Evolutionary conservation across 1,140 invertebrate species (phyloP).

Genomic region (Papilio polytes): DNA sequence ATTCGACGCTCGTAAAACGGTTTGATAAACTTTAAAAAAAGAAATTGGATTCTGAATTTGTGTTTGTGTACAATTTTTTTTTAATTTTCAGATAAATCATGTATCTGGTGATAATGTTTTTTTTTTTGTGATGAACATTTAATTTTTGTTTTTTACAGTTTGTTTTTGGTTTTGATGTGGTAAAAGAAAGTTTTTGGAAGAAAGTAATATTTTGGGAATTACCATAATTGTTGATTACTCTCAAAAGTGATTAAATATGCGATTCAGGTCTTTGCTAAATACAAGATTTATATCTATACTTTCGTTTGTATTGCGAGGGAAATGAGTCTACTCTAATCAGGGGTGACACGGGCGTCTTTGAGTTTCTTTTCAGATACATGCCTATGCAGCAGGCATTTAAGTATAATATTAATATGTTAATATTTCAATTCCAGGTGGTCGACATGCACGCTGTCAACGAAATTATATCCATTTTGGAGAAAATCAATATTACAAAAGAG

Average conservation of each 20-base stretch:
- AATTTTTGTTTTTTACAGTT: too few relatives aligned
- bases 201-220: too few relatives aligned
- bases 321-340: not conserved
- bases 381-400: too few relatives aligned
- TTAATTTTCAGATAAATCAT: not conserved
- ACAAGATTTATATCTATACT: too few relatives aligned
- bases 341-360: not conserved
- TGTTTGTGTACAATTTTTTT: not conserved
- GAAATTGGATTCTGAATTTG: conserved; percentile 15
- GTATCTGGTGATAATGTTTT: not conserved
- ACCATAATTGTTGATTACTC: not conserved
- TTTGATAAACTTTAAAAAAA: conserved; percentile 32
- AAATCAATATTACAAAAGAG: conserved; percentile 96
- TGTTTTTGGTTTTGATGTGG: too few relatives aligned
- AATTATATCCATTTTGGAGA: conserved; percentile 96
- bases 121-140: not conserved
- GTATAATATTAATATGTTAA: conserved; percentile 1
- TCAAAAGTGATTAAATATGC: not conserved
- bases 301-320: too few relatives aligned
- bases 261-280: not conserved
- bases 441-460: conserved; percentile 96
- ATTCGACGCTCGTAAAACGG: conserved; percentile 32
- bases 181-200: too few relatives aligned
- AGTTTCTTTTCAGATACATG: too few relatives aligned
- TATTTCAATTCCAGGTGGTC: conserved; percentile 90